Percentiles rank a stretch among this genome's conserved stretches.
phyloP scores from a whole-genome alignment of 2,888 invertebrate genomes.

The Drosophila trichaetosa region DNA sequence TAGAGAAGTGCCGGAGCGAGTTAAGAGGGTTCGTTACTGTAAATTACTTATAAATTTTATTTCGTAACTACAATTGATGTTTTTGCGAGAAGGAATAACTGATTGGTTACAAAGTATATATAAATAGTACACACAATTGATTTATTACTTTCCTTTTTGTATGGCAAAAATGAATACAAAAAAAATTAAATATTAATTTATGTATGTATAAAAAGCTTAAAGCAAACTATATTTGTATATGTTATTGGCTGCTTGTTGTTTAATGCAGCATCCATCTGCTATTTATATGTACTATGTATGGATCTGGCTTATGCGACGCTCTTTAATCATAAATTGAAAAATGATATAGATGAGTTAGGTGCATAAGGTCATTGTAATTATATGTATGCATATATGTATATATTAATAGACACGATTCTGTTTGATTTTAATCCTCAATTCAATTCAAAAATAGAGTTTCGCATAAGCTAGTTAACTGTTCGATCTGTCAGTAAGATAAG shows the following conservation, averaged over 20 bases:
- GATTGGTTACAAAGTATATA: conserved; percentile 19
- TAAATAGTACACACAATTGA: conserved; percentile 77
- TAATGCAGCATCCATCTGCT: conserved; percentile 24
- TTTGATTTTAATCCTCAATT: conserved; percentile 18
- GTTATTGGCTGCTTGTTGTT: conserved; percentile 44
- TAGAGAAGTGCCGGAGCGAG: background rate
- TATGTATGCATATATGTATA: conserved; percentile 1
- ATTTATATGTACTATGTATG: conserved; percentile 29
- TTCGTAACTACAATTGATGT: conserved; percentile 15
- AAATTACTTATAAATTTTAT: conserved; percentile 16
- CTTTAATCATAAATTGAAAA: conserved; percentile 31
- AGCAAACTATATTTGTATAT: conserved; percentile 68
- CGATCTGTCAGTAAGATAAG: conserved; percentile 47
- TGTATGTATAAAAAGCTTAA: conserved; percentile 79
- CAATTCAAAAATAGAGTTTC: conserved; percentile 26
- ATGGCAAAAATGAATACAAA: conserved; percentile 79
- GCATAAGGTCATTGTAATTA: conserved; percentile 20
- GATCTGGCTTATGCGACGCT: conserved; percentile 56
- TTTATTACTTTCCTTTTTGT: conserved; percentile 76
- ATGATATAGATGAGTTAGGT: conserved; percentile 23
- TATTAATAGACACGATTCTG: conserved; percentile 29
- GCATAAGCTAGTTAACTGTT: conserved; percentile 52
- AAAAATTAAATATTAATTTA: conserved; percentile 74
- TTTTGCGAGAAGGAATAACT: conserved; percentile 1
- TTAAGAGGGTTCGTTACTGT: background rate